Evolutionary conservation across 92 coral and sea anemone genomes (phyloP), one percentile per base, ranked within the genome.

Genomic region (Porites divaricata): DNA sequence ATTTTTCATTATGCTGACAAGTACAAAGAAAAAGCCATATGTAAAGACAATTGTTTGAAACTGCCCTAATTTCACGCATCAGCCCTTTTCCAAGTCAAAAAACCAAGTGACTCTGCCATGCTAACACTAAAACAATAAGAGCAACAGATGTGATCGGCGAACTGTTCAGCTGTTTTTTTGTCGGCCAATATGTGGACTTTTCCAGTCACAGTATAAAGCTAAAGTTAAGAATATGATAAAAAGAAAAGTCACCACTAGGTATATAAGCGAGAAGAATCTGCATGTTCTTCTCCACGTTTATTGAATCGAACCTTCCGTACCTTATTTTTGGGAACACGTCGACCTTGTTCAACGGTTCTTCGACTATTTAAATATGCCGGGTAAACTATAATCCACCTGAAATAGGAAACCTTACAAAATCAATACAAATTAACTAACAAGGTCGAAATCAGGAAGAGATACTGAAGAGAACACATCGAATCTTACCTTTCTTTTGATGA

Each of bases 261-360:
- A 48, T 25, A 16, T 19, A 8, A 63, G 16, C 12, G 48, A 66
- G 13, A 9, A 14, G 2, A 62, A 4, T 48, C 28, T 78, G 75
- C 7, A 9, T 35, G 28, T 62, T 9, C n/a, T 12, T 1, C 45
- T 4, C 45, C 45, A 35, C 45, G 45, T 35, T 35, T 35, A 35
- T 35, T 35, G 6, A 4, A 35, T 35, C 45, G 45, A 35, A 35
- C 45, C 45, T 35, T 35, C 45, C 45, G 45, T 61, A 89, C 99
- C 94, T 97, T 95, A 7, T 85, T 86, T 85, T 97, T 97, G 4
- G 97, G 98, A 56, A 97, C 90, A 79, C 99, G 93, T 79, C 99
- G 87, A 1, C 99, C 99, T 89, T 97, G 98, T 52, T 85, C 87
- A 8, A 93, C 88, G 2, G 99, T 97, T 87, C 88, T 93, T 85